Evolutionary conservation across 53 echinoderm and acorn worm genomes (phyloP), one percentile per base, ranked within the genome.

Genomic region (Holothuria leucospilota): DNA sequence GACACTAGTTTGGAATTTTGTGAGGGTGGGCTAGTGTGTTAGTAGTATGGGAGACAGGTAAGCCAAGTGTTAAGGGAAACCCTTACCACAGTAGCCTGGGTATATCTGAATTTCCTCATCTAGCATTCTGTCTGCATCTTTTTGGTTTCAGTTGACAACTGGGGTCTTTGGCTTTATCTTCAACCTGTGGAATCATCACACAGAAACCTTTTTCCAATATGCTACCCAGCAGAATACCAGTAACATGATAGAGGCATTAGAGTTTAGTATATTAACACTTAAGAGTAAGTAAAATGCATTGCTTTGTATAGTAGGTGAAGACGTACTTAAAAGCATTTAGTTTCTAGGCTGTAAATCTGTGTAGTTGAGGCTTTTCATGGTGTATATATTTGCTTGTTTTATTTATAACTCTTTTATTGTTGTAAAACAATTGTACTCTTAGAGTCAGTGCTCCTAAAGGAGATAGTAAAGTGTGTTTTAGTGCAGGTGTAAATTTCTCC

Each of bases 131-230:
- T 75, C 39, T 39, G 4, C 68, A 14, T 86, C 15, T 28, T 14
- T 68, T 34, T 81, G 11, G 39, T 34, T 65, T 68, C 71, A 95
- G 95, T 85, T 95, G 56, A 95, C 95, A 28, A 82, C 81, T 61
- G 91, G 80, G 52, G 90, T 94, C 29, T 96, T 96, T 86, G 86
- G 89, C 59, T 96, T 91, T 85, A 88, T 94, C 38, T 62, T 93
- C 25, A 94, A 85, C 42, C 90, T 97, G 34, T 97, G 97, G 97
- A 97, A 97, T 83, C 86, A 68, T 34, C 90, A 93, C 86, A 82
- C 88, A 39, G 95, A 95, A 68, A 84, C 53, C 30, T 97, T 95
- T 80, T 79, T 93, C 62, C 81, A 91, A 71, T 85, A 89, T 77
- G 93, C 89, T 1, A 30, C 51, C 4, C 62, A 59, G 20, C 81